A percentile compares a stretch with the other conserved stretches of the same genome.
phyloP scores from a whole-genome alignment of 1,140 invertebrate genomes.

The Meloidogyne exigua region DNA sequence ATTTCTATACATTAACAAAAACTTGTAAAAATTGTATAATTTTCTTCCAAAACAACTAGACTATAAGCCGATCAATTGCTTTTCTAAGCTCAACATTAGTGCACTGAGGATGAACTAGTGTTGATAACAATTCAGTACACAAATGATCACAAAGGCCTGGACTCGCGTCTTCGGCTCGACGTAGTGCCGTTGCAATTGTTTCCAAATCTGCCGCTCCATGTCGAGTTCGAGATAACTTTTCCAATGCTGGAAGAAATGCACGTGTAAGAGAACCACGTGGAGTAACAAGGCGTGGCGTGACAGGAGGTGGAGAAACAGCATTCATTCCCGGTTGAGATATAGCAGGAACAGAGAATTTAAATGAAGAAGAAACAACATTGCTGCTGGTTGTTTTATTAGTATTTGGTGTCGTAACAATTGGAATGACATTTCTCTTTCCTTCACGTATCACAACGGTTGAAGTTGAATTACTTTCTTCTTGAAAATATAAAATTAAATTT shows the following conservation, averaged over 20 bases:
- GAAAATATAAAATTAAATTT: background rate
- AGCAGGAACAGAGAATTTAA: background rate
- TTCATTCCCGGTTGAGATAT: background rate
- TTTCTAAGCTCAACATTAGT: constrained; percentile 41
- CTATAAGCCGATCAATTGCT: constrained; percentile 53
- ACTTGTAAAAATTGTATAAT: background rate
- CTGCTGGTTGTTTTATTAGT: background rate
- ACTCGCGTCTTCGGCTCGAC: constrained; percentile 49
- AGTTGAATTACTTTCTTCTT: background rate
- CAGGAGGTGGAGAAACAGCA: background rate
- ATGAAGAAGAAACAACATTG: constrained; percentile 7
- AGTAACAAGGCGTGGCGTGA: constrained; percentile 7
- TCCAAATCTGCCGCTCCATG: constrained; percentile 53
- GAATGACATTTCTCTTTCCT: background rate
- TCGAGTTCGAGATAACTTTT: constrained; percentile 56
- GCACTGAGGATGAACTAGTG: constrained; percentile 51
- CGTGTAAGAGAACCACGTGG: constrained; percentile 48
- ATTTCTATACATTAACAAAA: no score
- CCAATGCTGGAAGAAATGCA: constrained; percentile 58
- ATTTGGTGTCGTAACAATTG: background rate
- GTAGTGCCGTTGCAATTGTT: constrained; percentile 46
- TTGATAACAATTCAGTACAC: constrained; percentile 55
- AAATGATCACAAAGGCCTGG: constrained; percentile 61
- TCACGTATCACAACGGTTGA: constrained; percentile 1
- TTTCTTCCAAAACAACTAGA: constrained; percentile 6